phyloP scores from a whole-genome alignment of 2,888 invertebrate species.

The Notocelia uddmanniana region DNA sequence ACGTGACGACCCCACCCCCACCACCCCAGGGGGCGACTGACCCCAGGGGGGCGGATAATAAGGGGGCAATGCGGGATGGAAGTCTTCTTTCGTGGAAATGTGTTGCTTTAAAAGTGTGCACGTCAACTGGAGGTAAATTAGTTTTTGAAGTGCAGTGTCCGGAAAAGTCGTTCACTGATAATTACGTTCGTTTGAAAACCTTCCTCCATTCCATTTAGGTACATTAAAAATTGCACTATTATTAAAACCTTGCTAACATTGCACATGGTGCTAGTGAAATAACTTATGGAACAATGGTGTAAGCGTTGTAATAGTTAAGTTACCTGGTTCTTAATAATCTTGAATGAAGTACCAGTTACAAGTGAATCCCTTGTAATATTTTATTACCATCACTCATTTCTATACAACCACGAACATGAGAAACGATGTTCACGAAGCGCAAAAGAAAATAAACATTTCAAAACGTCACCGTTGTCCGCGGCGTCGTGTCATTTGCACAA shows the following conservation, averaged over 20 bases:
- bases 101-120: conserved; percentile 62
- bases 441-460: conserved; percentile 39
- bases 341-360: too few relatives aligned
- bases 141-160: conserved; percentile 22
- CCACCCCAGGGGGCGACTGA: conserved; percentile 59
- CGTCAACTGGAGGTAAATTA: conserved; percentile 40
- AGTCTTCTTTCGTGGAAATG: conserved; percentile 74
- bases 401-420: not conserved
- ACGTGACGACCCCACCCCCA: conserved; percentile 72
- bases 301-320: not conserved
- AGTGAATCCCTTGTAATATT: not conserved
- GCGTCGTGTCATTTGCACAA: conserved; percentile 79
- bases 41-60: conserved; percentile 74
- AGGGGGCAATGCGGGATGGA: conserved; percentile 72
- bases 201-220: not conserved
- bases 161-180: not conserved
- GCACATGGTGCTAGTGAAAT: too few relatives aligned
- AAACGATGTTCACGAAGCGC: conserved; percentile 1
- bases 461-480: conserved; percentile 53
- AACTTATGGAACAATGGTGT: not conserved
- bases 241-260: not conserved
- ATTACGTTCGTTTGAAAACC: not conserved
- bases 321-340: too few relatives aligned
- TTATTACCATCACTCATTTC: not conserved
- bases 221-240: not conserved